Evolutionary conservation across 2,888 invertebrate species (phyloP), one percentile per base, ranked within the genome.

Genomic region (Pristionchus arcanus): DNA sequence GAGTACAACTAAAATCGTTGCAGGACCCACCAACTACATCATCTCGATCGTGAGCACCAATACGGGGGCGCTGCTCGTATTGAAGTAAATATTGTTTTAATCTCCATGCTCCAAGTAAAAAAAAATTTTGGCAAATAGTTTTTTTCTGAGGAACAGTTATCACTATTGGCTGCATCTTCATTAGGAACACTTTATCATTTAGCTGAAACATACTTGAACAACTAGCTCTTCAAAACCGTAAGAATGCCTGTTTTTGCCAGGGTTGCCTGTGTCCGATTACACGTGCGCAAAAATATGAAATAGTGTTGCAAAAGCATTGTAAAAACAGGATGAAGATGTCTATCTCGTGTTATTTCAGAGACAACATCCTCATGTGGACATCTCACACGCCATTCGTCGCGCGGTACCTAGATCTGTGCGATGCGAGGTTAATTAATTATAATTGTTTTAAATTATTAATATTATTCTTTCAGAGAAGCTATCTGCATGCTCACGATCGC

Each of bases 291-390:
- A n/a, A n/a, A n/a, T n/a, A n/a, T n/a, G n/a, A n/a, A n/a, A n/a
- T n/a, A n/a, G n/a, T n/a, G n/a, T n/a, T n/a, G n/a, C n/a, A n/a
- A n/a, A n/a, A n/a, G n/a, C n/a, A n/a, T n/a, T n/a, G n/a, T n/a
- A n/a, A n/a, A n/a, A n/a, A n/a, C n/a, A n/a, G n/a, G 25, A 63
- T 9, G 19, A 25, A n/a, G n/a, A 63, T 63, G n/a, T n/a, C n/a
- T n/a, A n/a, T n/a, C n/a, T n/a, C n/a, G 9, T 63, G n/a, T 21
- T 21, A 25, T 37, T 31, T 86, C 87, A 90, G 90, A 42, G 92
- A 93, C 74, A 91, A 91, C 55, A 85, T 90, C 37, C 68, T 93
- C 9, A 89, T 91, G 15, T 93, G 93, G 93, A 92, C 91, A 34
- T 91, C 92, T 77, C 92, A 91, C 31, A 89, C 91, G 15, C 90